Percentiles rank a stretch among this genome's conserved stretches.
Evolutionary conservation across 53 echinoderm and acorn worm genomes (phyloP).

Genomic region (Hippasteria phrygiana): DNA sequence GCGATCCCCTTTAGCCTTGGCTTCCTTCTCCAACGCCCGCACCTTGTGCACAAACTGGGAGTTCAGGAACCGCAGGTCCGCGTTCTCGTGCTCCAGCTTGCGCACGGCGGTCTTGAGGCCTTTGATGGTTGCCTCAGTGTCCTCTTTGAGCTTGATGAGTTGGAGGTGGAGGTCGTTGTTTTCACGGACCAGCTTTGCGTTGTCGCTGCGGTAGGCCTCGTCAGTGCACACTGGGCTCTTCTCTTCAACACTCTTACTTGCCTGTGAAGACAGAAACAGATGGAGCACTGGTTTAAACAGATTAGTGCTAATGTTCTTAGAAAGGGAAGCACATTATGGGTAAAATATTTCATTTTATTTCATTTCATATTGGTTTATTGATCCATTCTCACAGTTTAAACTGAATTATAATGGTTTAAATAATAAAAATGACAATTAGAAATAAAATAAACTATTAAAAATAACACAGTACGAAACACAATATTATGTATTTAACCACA

Average conservation of each 20-base stretch:
- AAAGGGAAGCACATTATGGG: too few species aligned
- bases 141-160: slow-evolving; percentile 84
- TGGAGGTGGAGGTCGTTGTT: slow-evolving; percentile 96
- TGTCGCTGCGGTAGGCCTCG: slow-evolving; percentile 98
- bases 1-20: slow-evolving; percentile 84
- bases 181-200: slow-evolving; percentile 87
- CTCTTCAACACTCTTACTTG: slow-evolving; percentile 69
- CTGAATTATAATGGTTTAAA: too few species aligned
- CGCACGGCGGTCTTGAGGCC: slow-evolving; percentile 83
- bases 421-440: too few species aligned
- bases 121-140: slow-evolving; percentile 80
- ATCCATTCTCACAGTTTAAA: too few species aligned
- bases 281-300: not conserved
- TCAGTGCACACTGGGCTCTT: slow-evolving; percentile 77
- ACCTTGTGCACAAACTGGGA: slow-evolving; percentile 99
- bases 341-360: too few species aligned
- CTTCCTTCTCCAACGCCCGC: slow-evolving; percentile 86
- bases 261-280: slow-evolving; percentile 54
- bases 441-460: too few species aligned
- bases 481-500: too few species aligned
- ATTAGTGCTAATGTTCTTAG: not conserved
- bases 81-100: slow-evolving; percentile 96
- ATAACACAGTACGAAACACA: too few species aligned
- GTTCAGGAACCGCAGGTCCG: slow-evolving; percentile 94
- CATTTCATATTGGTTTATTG: too few species aligned